Base-by-base conservation (phyloP, 2,888 invertebrate genomes). In the Hipparchia sbordonii region DNA sequence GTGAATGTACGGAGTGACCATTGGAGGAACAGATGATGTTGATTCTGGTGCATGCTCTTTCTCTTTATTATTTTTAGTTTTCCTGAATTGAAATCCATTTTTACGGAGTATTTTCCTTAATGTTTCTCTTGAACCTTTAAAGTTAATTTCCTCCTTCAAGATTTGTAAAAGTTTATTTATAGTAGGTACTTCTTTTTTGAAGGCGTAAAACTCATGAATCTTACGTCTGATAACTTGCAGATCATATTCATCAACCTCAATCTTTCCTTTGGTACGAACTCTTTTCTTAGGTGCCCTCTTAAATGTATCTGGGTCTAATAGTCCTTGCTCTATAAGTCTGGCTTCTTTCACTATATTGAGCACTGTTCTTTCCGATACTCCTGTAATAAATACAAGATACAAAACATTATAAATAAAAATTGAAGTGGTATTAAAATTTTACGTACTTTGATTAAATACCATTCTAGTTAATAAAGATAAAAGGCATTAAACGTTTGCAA, bases 181-280 rank as follows among this genome's bases (percentile, higher is more conserved):
- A 2, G 93, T 93, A 0, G 93, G 93, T 2, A 93, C 93, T 82
- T 93, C 93, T 81, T 93, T 93, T 75, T 93, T 93, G 74, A 88
- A 93, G 9, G 93, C 86, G 75, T 93, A 93, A 79, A 93, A 93
- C 77, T 93, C 93, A n/a, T 93, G 92, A 51, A 93, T 92, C 78
- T 92, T 92, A 67, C 92, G 82, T 57, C 91, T 80, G 23, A 93
- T 93, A 0, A 93, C 91, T 84, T 91, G 91, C 48, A 93, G 81
- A 74, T 93, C 92, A 77, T 89, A 92, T 76, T 93, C 92, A 60
- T 90, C 92, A 0, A 93, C 91, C 81, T 93, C 93, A 72, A 93
- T 93, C 78, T 89, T 91, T 23, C 93, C 93, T 81, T 92, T 93
- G 2, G 92, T 92, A 54, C 93, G 79, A 2, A 92, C 88, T 57